phyloP scores from a whole-genome alignment of 2,888 invertebrate species.

The Hanleya hanleyi region DNA sequence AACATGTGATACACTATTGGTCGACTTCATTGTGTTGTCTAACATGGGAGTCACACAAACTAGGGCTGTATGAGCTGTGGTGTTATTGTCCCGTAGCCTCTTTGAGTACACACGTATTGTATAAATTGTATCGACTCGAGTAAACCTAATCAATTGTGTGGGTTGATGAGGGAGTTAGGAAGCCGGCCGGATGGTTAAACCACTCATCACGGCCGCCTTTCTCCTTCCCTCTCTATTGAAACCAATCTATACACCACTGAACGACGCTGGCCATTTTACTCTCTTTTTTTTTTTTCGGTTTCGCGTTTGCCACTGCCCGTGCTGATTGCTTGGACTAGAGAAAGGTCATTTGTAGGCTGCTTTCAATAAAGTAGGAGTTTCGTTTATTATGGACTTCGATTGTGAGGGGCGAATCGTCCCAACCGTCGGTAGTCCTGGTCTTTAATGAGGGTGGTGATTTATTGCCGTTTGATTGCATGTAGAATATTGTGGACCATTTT shows the following conservation, averaged over 20 bases:
- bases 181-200: not conserved
- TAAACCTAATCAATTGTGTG: no score
- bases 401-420: not conserved
- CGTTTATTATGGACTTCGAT: not conserved
- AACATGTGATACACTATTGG: no score
- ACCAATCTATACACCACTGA: not conserved
- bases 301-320: not conserved
- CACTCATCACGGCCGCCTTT: not conserved
- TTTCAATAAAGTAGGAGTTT: constrained; percentile 11
- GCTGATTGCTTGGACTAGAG: not conserved
- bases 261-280: not conserved
- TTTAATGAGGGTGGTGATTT: not conserved
- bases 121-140: no score
- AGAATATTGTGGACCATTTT: not conserved
- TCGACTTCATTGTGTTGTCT: no score
- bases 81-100: no score
- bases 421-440: not conserved
- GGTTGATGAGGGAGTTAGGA: no score
- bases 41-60: no score
- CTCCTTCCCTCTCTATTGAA: not conserved
- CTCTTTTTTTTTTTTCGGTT: not conserved
- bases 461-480: constrained; percentile 6
- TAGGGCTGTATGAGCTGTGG: no score
- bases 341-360: not conserved
- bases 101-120: no score